phyloP scores from a whole-genome alignment of 2,113 vertebrate genomes.

The Cyprinus carpio region DNA sequence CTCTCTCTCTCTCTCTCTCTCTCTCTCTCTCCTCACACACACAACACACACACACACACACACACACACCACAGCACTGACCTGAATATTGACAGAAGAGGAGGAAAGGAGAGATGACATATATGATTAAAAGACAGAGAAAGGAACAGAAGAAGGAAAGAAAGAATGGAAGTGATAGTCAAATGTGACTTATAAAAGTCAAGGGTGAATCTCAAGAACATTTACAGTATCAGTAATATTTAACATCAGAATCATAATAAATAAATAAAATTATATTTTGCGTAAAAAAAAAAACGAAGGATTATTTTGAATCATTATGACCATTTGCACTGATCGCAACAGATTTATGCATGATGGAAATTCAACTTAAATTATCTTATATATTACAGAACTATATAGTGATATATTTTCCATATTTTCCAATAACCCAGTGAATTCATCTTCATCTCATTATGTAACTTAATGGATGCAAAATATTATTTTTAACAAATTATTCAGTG shows the following conservation, averaged over 20 bases:
- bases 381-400: not conserved
- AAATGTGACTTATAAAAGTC: not conserved
- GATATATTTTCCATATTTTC: not conserved
- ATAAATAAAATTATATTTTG: not conserved
- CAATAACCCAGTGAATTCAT: not conserved
- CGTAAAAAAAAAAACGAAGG: not conserved
- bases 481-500: not conserved
- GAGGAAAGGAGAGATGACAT: not conserved
- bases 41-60: not conserved
- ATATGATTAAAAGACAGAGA: not conserved
- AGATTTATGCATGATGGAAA: not conserved
- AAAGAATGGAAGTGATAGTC: not conserved
- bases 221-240: not conserved
- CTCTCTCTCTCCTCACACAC: too few species aligned
- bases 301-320: not conserved
- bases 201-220: not conserved
- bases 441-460: not conserved
- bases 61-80: not conserved
- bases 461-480: not conserved
- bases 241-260: not conserved
- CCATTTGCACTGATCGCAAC: not conserved
- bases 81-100: not conserved
- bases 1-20: too few species aligned
- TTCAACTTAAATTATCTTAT: not conserved
- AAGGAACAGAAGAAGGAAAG: not conserved